Evolutionary conservation across 2,113 vertebrate species (phyloP).

Genomic region (Cathartes aura): DNA sequence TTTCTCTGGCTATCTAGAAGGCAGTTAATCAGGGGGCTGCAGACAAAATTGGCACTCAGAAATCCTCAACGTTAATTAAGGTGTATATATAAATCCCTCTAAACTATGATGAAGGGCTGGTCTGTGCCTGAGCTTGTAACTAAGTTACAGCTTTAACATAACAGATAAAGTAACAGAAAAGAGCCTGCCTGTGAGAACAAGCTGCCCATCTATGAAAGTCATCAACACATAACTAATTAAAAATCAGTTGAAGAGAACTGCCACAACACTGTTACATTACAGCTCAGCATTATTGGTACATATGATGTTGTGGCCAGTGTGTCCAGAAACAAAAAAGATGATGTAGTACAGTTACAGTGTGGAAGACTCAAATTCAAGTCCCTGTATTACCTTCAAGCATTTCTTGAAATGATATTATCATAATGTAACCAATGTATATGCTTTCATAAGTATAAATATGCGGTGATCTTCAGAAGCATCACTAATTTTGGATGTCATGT

Average conservation of each 20-base stretch:
- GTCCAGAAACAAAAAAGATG: not conserved
- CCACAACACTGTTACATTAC: not conserved
- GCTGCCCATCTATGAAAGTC: not conserved
- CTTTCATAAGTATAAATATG: not conserved
- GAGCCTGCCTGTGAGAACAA: not conserved
- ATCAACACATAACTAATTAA: not conserved
- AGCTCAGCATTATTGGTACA: not conserved
- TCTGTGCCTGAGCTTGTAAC: not conserved
- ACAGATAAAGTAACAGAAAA: not conserved
- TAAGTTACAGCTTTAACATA: not conserved
- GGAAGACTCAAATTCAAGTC: not conserved
- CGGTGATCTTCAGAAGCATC: not conserved
- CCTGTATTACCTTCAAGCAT: not conserved
- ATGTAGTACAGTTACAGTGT: not conserved
- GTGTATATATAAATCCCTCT: not conserved
- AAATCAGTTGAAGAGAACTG: not conserved
- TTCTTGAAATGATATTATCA: not conserved
- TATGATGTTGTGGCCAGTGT: not conserved
- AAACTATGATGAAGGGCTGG: not conserved
- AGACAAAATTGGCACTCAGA: not conserved
- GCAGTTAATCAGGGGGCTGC: not conserved
- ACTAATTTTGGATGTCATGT: accelerated
- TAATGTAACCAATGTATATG: not conserved
- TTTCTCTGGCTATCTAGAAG: not conserved
- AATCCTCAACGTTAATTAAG: not conserved